Base-by-base conservation (phyloP, 30 jellyfish, hydroid and myxozoan genomes). In the Aurelia aurita complex sp. Pacific region DNA sequence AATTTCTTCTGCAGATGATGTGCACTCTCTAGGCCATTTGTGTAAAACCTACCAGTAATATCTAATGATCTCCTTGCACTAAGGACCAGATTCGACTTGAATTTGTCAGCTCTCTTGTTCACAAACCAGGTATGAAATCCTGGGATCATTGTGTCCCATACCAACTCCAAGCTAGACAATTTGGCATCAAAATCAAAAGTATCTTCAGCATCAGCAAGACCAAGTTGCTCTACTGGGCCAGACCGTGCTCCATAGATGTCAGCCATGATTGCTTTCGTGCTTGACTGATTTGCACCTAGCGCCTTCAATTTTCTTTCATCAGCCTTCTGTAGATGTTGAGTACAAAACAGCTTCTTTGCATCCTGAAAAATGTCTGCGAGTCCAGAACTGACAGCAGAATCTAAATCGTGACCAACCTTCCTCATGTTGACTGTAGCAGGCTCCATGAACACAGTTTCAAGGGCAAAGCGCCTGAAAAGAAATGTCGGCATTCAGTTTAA, bases 161-260 rank as follows among this genome's bases (percentile, higher is more conserved):
- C 38, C 53, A 67, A 14, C 77, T 67, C 38, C 38, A 34, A 19
- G 77, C 77, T 18, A 34, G 19, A 11, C 38, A 34, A 18, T 67
- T 67, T 19, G 14, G 38, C 16, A 18, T 34, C 38, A 19, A 19
- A 67, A 29, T 34, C 52, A 11, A 19, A 67, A 23, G 33, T 11
- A 67, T 67, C 77, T 10, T 18, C 52, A 0, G 77, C 77, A 67
- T 67, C 77, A 67, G 77, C 77, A 67, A 67, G 77, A 67, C 77
- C 77, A 67, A 67, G 52, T 34, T 67, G 38, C 52, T 67, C 53
- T 11, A 67, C 77, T 18, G 38, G 53, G 52, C 52, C 52, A 11
- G 38, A 18, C 77, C 52, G 77, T 67, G 77, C 52, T 67, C 77
- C 77, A 67, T 67, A 67, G 12, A 67, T 67, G 19, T 67, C 38